Base-by-base conservation (phyloP, 2,888 invertebrate species). In the Macrostomum cliftonense region DNA sequence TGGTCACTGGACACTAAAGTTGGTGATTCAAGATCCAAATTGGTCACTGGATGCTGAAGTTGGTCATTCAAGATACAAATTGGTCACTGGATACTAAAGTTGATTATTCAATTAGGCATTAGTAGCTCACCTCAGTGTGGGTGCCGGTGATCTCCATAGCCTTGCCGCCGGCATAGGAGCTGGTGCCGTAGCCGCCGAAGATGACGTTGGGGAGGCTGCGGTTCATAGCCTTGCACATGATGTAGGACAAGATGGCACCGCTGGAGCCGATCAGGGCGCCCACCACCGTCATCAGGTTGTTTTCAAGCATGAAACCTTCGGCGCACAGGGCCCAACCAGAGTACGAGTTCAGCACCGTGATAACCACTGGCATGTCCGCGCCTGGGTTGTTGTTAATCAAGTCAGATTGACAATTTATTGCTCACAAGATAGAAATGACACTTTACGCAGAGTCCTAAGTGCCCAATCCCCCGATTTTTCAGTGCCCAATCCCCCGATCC, bases 271-370 rank as follows among this genome's bases (percentile, higher is more conserved):
- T 87, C 55, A 87, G 74, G 11, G 87, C 84, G 36, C 87, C 86
- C 37, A 87, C 84, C 59, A 86, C 79, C 16, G 87, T 87, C 83
- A 87, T 84, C 52, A 87, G 73, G 57, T 82, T 83, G 72, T 87
- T 87, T 73, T 87, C 83, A 54, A 87, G 72, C 86, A 87, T 87
- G 72, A 87, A 86, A 37, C 87, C 87, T 74, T 87, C 87, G 11
- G 86, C 87, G 70, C 87, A 87, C 53, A 87, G 74, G 19, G 87
- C 86, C 87, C 87, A 87, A 42, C 87, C 87, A 1, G 84, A 84
- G 73, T 87, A 87, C 63, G 82, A 83, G 77, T 87, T 87, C 42
- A 87, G 73, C 12, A 87, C 87, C 0, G 87, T 87, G 63, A 87
- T 86, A 2, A 86, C 86, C 1, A 87, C 86, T 0, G 86, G 86